Percentiles rank a stretch among this genome's conserved stretches.
Evolutionary conservation across 2,888 invertebrate species (phyloP).

Genomic region (Ptilodon capucinus): DNA sequence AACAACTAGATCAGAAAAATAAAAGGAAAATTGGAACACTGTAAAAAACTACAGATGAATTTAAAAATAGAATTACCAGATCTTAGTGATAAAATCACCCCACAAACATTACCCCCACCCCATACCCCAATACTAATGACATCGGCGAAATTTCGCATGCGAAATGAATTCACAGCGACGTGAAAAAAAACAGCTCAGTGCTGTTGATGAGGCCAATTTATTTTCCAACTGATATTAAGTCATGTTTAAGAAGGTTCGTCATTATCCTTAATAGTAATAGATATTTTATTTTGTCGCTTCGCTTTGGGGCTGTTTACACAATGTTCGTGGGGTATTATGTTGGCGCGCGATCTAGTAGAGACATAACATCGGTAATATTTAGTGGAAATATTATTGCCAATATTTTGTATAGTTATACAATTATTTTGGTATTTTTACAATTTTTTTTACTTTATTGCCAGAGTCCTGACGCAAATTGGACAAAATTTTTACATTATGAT

Average conservation of each 20-base stretch:
- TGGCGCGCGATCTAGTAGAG: constrained; percentile 11
- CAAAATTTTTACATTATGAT: no score
- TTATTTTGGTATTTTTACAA: no score
- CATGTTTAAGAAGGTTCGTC: constrained; percentile 81
- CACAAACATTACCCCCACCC: constrained; percentile 51
- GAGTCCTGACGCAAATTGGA: no score
- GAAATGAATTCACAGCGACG: constrained; percentile 35
- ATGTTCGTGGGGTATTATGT: constrained; percentile 54
- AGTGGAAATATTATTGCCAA: no score
- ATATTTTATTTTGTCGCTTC: constrained; percentile 81
- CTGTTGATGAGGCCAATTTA: constrained; percentile 77
- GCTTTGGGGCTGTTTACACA: constrained; percentile 74
- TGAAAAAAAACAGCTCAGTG: constrained; percentile 41
- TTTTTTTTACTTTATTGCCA: no score
- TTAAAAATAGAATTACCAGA: no score
- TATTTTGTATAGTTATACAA: no score
- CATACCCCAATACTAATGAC: constrained; percentile 32
- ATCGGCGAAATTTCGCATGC: constrained; percentile 33
- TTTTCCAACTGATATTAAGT: constrained; percentile 81
- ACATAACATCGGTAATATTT: neutral
- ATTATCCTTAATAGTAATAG: constrained; percentile 83
- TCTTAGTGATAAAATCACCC: constrained; percentile 1
- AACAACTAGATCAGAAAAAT: no score
- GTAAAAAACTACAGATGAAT: no score
- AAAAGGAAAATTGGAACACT: no score